phyloP scores from a whole-genome alignment of 2,888 invertebrate species.

The Mesodorylaimus sp. region DNA sequence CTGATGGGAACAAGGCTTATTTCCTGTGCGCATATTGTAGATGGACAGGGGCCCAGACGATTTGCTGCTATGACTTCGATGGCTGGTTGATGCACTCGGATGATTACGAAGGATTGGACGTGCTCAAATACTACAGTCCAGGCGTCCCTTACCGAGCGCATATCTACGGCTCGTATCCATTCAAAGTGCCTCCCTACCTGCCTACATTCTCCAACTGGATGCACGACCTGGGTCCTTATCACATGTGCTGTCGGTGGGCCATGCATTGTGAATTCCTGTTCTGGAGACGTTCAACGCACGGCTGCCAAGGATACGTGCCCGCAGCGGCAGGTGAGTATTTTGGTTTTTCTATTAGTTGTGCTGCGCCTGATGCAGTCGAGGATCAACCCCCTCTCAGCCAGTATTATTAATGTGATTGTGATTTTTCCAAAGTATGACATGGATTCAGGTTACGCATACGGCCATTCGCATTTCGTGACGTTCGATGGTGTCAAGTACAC shows the following conservation, averaged over 20 bases:
- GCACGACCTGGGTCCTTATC: constrained; percentile 77
- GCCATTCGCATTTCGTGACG: background rate
- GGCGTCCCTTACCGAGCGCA: constrained; percentile 33
- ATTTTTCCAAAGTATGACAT: too few relatives aligned
- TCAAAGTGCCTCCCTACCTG: constrained; percentile 41
- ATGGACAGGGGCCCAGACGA: constrained; percentile 47
- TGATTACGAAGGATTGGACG: constrained; percentile 51
- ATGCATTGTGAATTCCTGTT: constrained; percentile 69
- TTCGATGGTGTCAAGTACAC: constrained; percentile 72
- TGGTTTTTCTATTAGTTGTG: too few relatives aligned
- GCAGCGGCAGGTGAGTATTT: constrained; percentile 47
- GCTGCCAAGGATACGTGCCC: constrained; percentile 78
- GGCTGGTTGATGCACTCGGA: constrained; percentile 75
- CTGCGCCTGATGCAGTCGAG: too few relatives aligned
- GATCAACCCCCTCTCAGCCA: too few relatives aligned
- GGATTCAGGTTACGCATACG: constrained; percentile 5
- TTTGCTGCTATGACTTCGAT: constrained; percentile 87
- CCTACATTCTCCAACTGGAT: constrained; percentile 84
- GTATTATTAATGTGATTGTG: too few relatives aligned
- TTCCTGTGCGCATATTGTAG: constrained; percentile 12
- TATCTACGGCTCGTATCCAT: constrained; percentile 70
- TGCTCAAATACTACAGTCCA: constrained; percentile 22
- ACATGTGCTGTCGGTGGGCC: constrained; percentile 73
- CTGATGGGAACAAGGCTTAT: background rate
- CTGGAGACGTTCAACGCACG: constrained; percentile 65